Percentiles rank a stretch among this genome's conserved stretches.
phyloP scores from a whole-genome alignment of 2,888 invertebrate genomes.

The Euspilapteryx auroguttella region DNA sequence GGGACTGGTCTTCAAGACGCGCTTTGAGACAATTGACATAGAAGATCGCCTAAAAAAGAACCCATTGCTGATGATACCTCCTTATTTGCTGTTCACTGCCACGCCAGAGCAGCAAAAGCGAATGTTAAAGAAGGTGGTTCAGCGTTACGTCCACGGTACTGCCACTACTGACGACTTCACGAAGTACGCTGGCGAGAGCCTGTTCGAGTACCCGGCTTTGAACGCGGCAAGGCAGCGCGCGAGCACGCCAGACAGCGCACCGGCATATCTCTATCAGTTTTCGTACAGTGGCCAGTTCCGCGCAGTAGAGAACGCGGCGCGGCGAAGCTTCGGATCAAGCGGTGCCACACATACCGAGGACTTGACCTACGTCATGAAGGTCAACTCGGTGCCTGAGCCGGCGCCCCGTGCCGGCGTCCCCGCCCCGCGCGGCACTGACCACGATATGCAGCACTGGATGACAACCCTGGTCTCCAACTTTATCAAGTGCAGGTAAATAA shows the following conservation, averaged over 20 bases:
- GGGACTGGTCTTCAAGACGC: conserved; percentile 28
- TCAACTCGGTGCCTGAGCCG: conserved; percentile 24
- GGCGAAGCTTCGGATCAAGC: conserved; percentile 25
- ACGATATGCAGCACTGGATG: conserved; percentile 25
- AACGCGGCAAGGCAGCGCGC: conserved; percentile 18
- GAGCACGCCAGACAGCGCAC: conserved; percentile 18
- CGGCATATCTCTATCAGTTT: conserved; percentile 56
- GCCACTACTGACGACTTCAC: conserved; percentile 21
- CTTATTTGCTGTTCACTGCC: conserved; percentile 15
- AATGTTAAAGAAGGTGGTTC: conserved; percentile 14
- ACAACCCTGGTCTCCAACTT: conserved; percentile 24
- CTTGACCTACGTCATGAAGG: conserved; percentile 52
- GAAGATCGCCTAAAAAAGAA: conserved; percentile 15
- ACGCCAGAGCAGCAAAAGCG: conserved; percentile 11
- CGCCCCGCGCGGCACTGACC: too few species aligned
- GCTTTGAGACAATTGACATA: conserved; percentile 23
- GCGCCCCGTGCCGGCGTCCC: too few species aligned
- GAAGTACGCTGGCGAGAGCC: conserved; percentile 22
- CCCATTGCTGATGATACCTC: conserved; percentile 18
- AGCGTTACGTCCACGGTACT: conserved; percentile 21
- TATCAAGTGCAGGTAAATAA: conserved; percentile 27
- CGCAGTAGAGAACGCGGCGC: conserved; percentile 31
- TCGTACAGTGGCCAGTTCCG: conserved; percentile 47
- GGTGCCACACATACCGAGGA: conserved; percentile 66
- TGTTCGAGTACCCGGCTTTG: conserved; percentile 29